These are phyloP conservation scores for Pogonomyrmex barbatus DNA, from an alignment of 1,140 invertebrate species.

Conservation along the genomic window DNA sequence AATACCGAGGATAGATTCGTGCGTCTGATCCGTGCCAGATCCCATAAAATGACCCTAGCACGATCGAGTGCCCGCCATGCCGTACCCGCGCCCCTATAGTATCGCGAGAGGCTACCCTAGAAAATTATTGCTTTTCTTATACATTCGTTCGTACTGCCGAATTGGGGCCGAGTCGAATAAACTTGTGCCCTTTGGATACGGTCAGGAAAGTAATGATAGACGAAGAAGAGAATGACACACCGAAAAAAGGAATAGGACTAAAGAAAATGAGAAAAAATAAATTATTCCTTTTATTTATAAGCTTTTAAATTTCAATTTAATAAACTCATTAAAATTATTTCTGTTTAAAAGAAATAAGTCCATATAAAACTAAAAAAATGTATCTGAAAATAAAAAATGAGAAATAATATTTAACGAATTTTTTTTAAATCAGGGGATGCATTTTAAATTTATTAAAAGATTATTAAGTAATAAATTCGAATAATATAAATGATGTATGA, in stretches of 20 bases:
- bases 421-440: background rate
- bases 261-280: background rate
- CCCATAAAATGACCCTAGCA: conserved; percentile 84
- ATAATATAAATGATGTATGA: background rate
- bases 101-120: conserved; percentile 64
- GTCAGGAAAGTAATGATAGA: conserved; percentile 10
- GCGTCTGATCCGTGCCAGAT: conserved; percentile 81
- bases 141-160: conserved; percentile 80
- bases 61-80: conserved; percentile 70
- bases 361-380: background rate
- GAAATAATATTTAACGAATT: background rate
- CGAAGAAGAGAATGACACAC: background rate
- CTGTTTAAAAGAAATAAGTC: background rate
- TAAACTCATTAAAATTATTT: background rate
- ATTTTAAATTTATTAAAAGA: background rate
- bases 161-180: conserved; percentile 65
- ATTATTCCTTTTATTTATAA: background rate
- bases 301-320: background rate
- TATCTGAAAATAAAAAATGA: background rate
- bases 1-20: conserved; percentile 80
- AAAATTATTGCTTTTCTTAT: conserved; percentile 86
- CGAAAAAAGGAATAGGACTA: background rate
- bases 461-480: too few relatives aligned
- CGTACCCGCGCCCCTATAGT: conserved; percentile 47
- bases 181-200: conserved; percentile 60